Evolutionary conservation across 2,797 vertebrate genomes (phyloP).

Genomic region (Tokudaia muenninki): DNA sequence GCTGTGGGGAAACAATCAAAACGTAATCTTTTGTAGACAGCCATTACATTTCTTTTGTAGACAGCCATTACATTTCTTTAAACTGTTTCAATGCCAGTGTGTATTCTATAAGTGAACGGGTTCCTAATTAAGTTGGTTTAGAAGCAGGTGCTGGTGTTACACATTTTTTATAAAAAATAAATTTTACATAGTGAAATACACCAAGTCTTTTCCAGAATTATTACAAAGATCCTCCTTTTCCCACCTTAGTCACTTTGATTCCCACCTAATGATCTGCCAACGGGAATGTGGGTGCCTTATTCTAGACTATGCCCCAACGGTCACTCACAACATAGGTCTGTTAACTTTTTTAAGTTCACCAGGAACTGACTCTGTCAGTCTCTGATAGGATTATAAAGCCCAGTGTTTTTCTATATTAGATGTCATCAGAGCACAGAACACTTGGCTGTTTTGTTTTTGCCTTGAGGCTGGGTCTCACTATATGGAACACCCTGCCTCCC

Average conservation of each 20-base stretch:
- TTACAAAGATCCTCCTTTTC: slow-evolving; percentile 77
- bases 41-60: slow-evolving; percentile 84
- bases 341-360: slow-evolving; percentile 50
- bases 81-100: slow-evolving; percentile 86
- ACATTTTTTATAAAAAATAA: slow-evolving; percentile 89
- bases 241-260: slow-evolving; percentile 40
- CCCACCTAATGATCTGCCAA: slow-evolving; percentile 50
- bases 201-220: slow-evolving; percentile 82
- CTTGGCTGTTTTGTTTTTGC: not conserved
- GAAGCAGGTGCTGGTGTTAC: slow-evolving; percentile 86
- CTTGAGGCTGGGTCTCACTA: not conserved
- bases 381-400: slow-evolving; percentile 33
- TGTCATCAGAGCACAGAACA: slow-evolving; percentile 4
- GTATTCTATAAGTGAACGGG: slow-evolving; percentile 86
- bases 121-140: slow-evolving; percentile 88
- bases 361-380: slow-evolving; percentile 3
- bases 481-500: not conserved
- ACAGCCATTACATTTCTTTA: slow-evolving; percentile 86
- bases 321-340: slow-evolving; percentile 16
- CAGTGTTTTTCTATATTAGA: not conserved
- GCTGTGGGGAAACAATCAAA: slow-evolving; percentile 82
- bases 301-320: slow-evolving; percentile 22
- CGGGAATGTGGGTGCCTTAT: slow-evolving; percentile 1
- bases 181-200: slow-evolving; percentile 86
- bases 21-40: slow-evolving; percentile 88